These are phyloP conservation scores for Branchellion lobata DNA, from an alignment of 2,888 invertebrate species.

Conservation along the genomic window DNA sequence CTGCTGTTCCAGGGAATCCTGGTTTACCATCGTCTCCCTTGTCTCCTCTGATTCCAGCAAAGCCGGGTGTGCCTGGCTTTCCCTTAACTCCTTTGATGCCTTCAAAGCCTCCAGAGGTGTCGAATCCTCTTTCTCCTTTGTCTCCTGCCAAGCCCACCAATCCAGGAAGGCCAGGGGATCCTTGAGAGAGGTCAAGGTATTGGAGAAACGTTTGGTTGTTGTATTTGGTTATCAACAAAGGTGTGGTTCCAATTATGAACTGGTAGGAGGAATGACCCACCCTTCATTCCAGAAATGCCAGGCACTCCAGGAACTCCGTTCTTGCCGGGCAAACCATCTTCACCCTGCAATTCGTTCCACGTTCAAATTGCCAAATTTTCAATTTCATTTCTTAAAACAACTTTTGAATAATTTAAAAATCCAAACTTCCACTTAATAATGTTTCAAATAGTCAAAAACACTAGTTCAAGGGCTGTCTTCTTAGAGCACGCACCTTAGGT, in stretches of 20 bases:
- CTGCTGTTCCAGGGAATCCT: slow-evolving; percentile 56
- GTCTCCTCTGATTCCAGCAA: slow-evolving; percentile 76
- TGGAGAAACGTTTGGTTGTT: no score
- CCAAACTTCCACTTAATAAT: no score
- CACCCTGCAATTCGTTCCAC: background rate
- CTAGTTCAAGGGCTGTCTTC: no score
- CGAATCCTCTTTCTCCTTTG: background rate
- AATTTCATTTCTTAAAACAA: no score
- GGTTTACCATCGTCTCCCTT: slow-evolving; percentile 63
- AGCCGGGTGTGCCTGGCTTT: slow-evolving; percentile 2
- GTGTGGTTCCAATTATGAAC: no score
- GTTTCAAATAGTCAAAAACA: no score
- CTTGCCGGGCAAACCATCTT: background rate
- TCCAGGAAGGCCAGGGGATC: background rate
- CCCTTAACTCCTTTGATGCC: background rate
- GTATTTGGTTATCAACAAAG: no score
- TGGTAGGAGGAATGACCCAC: no score
- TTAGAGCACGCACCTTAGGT: no score
- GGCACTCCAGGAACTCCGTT: background rate
- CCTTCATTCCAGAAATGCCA: background rate
- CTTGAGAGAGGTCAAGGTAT: no score
- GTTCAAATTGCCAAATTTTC: no score
- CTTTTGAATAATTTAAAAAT: no score
- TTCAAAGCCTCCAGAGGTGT: background rate
- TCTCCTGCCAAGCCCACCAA: background rate